These are phyloP conservation scores for Tinea trinotella DNA, from an alignment of 2,888 invertebrate genomes.

Conservation along the genomic window DNA sequence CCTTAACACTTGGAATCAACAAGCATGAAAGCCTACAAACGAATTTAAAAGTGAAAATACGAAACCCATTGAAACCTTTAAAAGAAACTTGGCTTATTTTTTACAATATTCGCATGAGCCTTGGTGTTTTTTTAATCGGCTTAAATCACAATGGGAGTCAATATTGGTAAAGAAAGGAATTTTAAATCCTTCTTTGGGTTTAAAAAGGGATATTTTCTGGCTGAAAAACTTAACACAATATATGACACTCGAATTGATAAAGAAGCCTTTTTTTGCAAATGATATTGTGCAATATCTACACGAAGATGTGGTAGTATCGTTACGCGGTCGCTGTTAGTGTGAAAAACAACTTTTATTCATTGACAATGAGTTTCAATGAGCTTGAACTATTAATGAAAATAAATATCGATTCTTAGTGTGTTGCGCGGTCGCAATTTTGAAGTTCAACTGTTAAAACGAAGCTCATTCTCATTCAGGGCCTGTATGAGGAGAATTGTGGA, in stretches of 20 bases:
- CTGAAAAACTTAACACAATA: neutral
- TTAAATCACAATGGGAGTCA: neutral
- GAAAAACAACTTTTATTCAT: too few relatives aligned
- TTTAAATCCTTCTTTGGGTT: neutral
- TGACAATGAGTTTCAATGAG: too few relatives aligned
- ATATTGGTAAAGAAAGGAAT: slow-evolving; percentile 8
- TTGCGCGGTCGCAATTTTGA: too few relatives aligned
- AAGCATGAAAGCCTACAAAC: neutral
- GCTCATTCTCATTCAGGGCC: too few relatives aligned
- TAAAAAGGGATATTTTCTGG: neutral
- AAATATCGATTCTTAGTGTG: too few relatives aligned
- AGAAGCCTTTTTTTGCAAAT: neutral
- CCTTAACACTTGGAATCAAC: neutral
- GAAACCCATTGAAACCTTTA: neutral
- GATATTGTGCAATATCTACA: neutral
- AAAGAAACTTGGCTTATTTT: neutral
- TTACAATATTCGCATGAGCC: neutral
- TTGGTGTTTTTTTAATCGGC: slow-evolving; percentile 1
- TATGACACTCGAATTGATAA: neutral
- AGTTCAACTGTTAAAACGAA: too few relatives aligned
- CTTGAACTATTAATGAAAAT: too few relatives aligned
- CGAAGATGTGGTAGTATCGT: too few relatives aligned
- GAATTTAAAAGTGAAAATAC: neutral
- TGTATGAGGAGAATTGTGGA: too few relatives aligned
- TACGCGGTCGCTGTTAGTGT: too few relatives aligned